Conservation (phyloP, 2,888 invertebrate species). For the Callyntrura guangdongensis region DNA sequence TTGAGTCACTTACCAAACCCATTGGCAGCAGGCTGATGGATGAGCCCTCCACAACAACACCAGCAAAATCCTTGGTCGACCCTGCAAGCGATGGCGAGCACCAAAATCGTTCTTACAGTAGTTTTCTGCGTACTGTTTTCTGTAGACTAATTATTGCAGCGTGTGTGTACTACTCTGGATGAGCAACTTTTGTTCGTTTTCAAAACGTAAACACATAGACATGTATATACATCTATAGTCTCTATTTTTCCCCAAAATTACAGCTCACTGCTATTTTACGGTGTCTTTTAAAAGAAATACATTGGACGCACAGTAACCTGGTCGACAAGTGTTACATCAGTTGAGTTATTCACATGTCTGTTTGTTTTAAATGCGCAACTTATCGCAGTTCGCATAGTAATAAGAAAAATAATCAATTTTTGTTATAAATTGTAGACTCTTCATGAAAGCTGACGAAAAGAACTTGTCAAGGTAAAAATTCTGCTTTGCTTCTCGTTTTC, state of each 20-base stretch:
- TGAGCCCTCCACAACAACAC: conserved; percentile 84
- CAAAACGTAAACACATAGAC: no score
- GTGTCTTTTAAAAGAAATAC: conserved; percentile 13
- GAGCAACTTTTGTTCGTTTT: conserved; percentile 1
- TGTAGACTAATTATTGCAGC: not conserved
- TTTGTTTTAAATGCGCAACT: not conserved
- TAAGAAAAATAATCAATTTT: conserved; percentile 14
- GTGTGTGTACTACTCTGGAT: not conserved
- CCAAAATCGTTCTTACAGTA: not conserved
- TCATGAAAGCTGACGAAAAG: conserved; percentile 13
- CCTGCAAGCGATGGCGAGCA: conserved; percentile 43
- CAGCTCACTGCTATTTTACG: not conserved
- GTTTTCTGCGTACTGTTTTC: conserved; percentile 1
- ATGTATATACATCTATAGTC: not conserved
- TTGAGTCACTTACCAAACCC: conserved; percentile 84
- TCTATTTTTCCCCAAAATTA: not conserved
- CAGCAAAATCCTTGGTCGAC: conserved; percentile 73
- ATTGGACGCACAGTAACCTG: conserved; percentile 34
- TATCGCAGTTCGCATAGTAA: not conserved
- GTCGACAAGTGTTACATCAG: conserved; percentile 4
- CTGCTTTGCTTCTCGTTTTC: not conserved
- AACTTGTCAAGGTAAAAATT: conserved; percentile 5
- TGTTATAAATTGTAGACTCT: not conserved
- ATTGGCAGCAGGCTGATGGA: conserved; percentile 84
- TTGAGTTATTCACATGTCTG: not conserved